Evolutionary conservation across 2,113 vertebrate genomes (phyloP), one percentile per base, ranked within the genome.

Genomic region (Hirundichthys speculiger): DNA sequence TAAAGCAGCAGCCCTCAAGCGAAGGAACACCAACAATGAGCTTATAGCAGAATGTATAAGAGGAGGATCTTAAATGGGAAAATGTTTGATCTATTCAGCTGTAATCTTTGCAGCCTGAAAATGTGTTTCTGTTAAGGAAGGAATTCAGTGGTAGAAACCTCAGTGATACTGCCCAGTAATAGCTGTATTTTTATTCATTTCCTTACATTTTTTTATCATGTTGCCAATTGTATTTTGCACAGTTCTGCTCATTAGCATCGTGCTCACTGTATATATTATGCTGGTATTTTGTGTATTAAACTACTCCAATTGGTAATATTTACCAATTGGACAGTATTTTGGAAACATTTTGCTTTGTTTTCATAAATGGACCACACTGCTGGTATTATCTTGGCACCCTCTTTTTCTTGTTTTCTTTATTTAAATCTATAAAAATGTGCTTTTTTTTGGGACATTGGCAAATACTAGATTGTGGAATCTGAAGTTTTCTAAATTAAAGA

Each of bases 181-280:
- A 13, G 34, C 57, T 57, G 47, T 0, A 34, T 34, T 34, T 34
- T 34, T 34, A 10, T 34, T 34, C 11, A 6, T 34, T 3, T 34
- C 25, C 6, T 27, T 27, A 3, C 30, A 9, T 34, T 61, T 34
- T 69, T 39, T 38, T 39, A 64, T 39, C 15, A n/a, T 59, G 39
- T 60, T 49, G 64, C 69, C 50, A 72, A 6, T 66, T 63, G 60
- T 16, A 41, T 20, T 75, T 75, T 27, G 13, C 34, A 21, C 41
- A 43, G 67, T 79, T 47, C 12, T 39, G 40, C 62, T 86, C 77
- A 67, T 79, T 84, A 84, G 63, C 20, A 21, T 11, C 52, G n/a
- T 54, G 20, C 54, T 79, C 54, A 47, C 21, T 25, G 22, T 59
- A n/a, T 16, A 9, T 43, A 40, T 11, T 16, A 27, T 34, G 12